Evolutionary conservation across 2,888 invertebrate genomes (phyloP).

Genomic region (Latheticus oryzae): DNA sequence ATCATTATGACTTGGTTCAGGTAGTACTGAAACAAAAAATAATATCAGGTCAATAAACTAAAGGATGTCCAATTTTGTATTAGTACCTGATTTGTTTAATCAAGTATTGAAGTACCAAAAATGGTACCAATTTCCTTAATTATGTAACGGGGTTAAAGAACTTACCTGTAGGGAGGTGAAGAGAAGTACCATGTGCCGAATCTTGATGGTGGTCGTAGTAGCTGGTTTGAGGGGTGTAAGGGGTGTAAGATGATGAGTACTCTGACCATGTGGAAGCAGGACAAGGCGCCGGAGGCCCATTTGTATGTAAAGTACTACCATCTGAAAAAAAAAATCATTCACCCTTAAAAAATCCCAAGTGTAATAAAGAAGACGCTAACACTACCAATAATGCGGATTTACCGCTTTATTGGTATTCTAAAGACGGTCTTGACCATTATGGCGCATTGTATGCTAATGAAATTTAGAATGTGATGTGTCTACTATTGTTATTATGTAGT

Average conservation of each 20-base stretch:
- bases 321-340: slow-evolving; percentile 65
- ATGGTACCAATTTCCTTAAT: slow-evolving; percentile 11
- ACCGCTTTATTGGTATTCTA: slow-evolving; percentile 45
- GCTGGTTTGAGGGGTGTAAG: slow-evolving; percentile 70
- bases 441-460: slow-evolving; percentile 48
- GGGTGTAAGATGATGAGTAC: slow-evolving; percentile 66
- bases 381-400: slow-evolving; percentile 40
- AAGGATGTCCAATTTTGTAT: too few relatives aligned
- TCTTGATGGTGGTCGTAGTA: slow-evolving; percentile 66
- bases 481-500: slow-evolving; percentile 37
- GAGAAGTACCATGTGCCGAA: slow-evolving; percentile 64
- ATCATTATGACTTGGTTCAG: slow-evolving; percentile 59
- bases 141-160: slow-evolving; percentile 22
- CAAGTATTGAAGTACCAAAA: too few relatives aligned
- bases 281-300: slow-evolving; percentile 54
- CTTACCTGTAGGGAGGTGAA: slow-evolving; percentile 74
- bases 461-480: slow-evolving; percentile 37
- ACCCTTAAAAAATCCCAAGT: background rate
- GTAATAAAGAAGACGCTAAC: slow-evolving; percentile 14
- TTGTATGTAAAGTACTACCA: slow-evolving; percentile 46
- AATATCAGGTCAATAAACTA: slow-evolving; percentile 12
- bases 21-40: slow-evolving; percentile 56
- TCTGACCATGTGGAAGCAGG: slow-evolving; percentile 59
- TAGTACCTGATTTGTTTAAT: too few relatives aligned
- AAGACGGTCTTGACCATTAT: slow-evolving; percentile 39